Evolutionary conservation across 2,888 invertebrate species (phyloP), one percentile per base, ranked within the genome.

Genomic region (Tiliacea aurago): DNA sequence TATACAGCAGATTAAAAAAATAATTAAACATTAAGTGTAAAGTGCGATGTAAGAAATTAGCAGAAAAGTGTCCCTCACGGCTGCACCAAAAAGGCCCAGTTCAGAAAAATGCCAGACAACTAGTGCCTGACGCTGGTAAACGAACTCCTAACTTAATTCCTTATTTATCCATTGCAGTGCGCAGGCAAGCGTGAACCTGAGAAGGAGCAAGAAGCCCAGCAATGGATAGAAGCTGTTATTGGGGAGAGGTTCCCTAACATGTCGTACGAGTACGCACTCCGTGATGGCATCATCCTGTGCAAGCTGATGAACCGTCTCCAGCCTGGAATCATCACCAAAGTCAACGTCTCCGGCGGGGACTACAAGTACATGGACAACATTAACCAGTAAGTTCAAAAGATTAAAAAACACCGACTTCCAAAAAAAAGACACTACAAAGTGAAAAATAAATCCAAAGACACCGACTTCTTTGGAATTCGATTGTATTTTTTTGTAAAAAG

Each of bases 321-420:
- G 89, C 99, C 99, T 0, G 99, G 99, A 68, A 97, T 98, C 89
- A 97, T 99, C 89, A 97, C 97, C 83, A 98, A 98, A 93, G 97
- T 99, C 90, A 99, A 99, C 94, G 97, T 97, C 43, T 97, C 97
- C 1, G 98, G 98, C 11, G 98, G 99, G 7, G 99, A 99, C 90
- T 99, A 99, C 96, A 99, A 99, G 92, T 98, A 98, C 97, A 99
- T 99, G 99, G 99, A 99, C 91, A 99, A 99, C 92, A 98, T 99
- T 78, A 98, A 97, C 94, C 98, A 98, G 98, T 99, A 93, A 97
- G 98, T 97, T 23, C 3, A 10, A 20, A 43, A 33, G 4, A 43
- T 43, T 18, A 6, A 49, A 15, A 9, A 11, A 13, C n/a, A 28
- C 23, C 15, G 2, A 41, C 5, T 70, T n/a, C 28, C 28, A 18